Percentiles rank a stretch among this genome's conserved stretches.
phyloP scores from a whole-genome alignment of 2,113 vertebrate species.

The Buteo buteo region DNA sequence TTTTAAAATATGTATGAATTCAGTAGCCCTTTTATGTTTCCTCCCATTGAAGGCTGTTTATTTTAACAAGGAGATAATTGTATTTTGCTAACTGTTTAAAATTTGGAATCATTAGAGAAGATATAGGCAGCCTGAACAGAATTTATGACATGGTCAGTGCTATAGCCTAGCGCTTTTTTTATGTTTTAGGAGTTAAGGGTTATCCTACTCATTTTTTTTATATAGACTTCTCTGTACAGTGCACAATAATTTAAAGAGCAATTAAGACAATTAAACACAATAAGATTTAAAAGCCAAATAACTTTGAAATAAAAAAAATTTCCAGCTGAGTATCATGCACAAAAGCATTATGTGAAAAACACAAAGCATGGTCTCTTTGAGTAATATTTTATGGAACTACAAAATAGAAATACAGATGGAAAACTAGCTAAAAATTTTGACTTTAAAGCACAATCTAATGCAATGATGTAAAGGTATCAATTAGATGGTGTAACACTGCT shows the following conservation, averaged over 20 bases:
- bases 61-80: conserved; percentile 37
- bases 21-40: conserved; percentile 8
- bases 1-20: conserved; percentile 48
- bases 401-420: not conserved
- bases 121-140: not conserved
- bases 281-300: not conserved
- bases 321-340: not conserved
- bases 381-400: not conserved
- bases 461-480: not conserved
- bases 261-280: not conserved
- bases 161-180: not conserved
- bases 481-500: not conserved
- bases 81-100: conserved; percentile 32
- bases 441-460: not conserved
- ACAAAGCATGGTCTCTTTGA: not conserved
- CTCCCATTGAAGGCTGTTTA: conserved; percentile 30
- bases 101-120: not conserved
- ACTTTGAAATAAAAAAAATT: not conserved
- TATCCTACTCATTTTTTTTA: not conserved
- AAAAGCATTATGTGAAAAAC: not conserved
- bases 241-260: not conserved
- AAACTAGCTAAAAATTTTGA: not conserved
- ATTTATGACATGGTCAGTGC: not conserved
- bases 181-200: not conserved
- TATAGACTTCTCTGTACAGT: not conserved